A percentile compares a stretch with the other conserved stretches of the same genome.
Conservation (phyloP, 2,113 vertebrate species). For the Ochotona curzoniae region DNA sequence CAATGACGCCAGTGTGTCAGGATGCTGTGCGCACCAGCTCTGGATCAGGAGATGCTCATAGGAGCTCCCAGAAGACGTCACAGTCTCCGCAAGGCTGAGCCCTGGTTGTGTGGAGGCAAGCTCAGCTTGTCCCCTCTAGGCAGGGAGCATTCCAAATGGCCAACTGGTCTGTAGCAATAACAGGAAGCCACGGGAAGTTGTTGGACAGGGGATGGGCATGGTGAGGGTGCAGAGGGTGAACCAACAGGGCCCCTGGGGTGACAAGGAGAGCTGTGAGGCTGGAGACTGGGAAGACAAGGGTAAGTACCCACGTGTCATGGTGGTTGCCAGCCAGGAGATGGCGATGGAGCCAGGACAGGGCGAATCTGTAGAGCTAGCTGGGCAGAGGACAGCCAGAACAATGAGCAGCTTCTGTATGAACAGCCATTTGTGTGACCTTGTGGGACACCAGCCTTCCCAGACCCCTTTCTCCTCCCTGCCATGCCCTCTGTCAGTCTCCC, state of each 20-base stretch:
- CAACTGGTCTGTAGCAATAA: neutral
- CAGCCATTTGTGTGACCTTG: neutral
- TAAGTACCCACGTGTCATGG: slow-evolving; percentile 25
- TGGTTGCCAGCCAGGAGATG: slow-evolving; percentile 26
- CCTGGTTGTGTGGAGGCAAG: neutral
- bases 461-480: neutral
- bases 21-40: no score
- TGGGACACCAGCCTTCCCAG: neutral
- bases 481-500: neutral
- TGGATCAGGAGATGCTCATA: no score
- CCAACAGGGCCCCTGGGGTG: neutral
- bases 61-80: neutral
- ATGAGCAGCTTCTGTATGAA: neutral
- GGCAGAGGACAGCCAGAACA: neutral
- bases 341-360: slow-evolving; percentile 32
- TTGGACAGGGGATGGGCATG: neutral
- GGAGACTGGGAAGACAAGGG: neutral
- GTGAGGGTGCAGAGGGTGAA: neutral
- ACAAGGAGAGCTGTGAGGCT: neutral
- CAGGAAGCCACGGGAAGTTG: neutral
- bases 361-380: neutral
- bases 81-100: neutral
- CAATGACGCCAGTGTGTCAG: no score
- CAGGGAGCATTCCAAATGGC: neutral
- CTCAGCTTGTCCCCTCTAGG: neutral